phyloP scores from a whole-genome alignment of 2,888 invertebrate genomes.

The Sminthurinus aureus region DNA sequence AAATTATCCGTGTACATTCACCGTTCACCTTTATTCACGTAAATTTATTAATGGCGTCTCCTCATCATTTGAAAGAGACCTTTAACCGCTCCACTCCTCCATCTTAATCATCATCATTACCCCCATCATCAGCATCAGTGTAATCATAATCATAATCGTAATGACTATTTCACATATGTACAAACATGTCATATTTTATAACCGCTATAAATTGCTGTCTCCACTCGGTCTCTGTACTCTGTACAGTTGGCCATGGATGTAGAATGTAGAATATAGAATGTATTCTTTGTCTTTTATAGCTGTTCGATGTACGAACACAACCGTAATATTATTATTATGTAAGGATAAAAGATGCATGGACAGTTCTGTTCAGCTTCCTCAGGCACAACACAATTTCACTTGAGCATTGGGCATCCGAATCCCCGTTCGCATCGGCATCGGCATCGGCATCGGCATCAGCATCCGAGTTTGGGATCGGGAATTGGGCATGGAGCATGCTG shows the following conservation, averaged over 20 bases:
- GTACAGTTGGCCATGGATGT: too few relatives aligned
- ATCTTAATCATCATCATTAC: constrained; percentile 34
- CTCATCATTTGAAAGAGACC: constrained; percentile 32
- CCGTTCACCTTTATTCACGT: constrained; percentile 23
- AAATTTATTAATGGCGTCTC: constrained; percentile 35
- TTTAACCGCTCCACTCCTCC: constrained; percentile 18
- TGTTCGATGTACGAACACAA: too few relatives aligned
- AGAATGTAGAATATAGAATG: too few relatives aligned
- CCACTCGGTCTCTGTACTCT: too few relatives aligned
- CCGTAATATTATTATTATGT: too few relatives aligned
- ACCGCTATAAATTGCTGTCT: neutral
- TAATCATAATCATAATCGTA: neutral
- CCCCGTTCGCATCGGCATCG: neutral
- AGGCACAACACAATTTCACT: too few relatives aligned
- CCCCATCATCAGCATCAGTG: neutral
- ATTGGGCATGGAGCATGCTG: neutral
- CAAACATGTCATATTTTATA: neutral
- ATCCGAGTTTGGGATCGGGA: neutral
- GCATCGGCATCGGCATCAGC: neutral
- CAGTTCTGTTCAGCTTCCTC: too few relatives aligned
- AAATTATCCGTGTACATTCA: constrained; percentile 24
- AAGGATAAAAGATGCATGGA: too few relatives aligned
- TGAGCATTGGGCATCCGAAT: neutral
- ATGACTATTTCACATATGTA: neutral
- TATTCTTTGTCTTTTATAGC: too few relatives aligned